Base-by-base conservation (phyloP, 2,797 vertebrate genomes). In the Zenarchopterus dispar region DNA sequence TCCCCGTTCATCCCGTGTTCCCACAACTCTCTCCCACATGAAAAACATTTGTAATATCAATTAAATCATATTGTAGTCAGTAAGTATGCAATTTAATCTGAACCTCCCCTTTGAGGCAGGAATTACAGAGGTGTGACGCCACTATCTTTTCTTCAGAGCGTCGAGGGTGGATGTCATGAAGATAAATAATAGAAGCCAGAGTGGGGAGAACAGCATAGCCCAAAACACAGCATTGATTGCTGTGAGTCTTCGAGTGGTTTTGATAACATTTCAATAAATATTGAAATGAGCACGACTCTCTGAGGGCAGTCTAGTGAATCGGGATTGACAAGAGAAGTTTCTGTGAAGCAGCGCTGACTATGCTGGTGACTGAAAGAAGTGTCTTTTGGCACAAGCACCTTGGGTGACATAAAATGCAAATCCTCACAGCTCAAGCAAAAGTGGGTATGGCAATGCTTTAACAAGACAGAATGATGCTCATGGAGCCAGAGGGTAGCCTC, bases 251-350 rank as follows among this genome's bases (percentile, higher is more conserved):
- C 73, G 84, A 90, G 88, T 80, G 78, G 81, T 79, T 90, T 89
- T 89, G 91, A 91, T 90, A 88, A 89, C 81, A 84, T 88, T 90
- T 92, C 89, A 90, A 90, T 91, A 90, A 91, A 91, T 85, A 92
- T 89, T 91, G 81, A 91, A 91, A 92, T 91, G 80, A 91, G 89
- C 66, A 33, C 6, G 17, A 48, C 67, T 78, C 82, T 85, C 82
- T 7, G 61, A 76, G 80, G 87, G 76, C 56, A 53, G 60, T 62
- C 63, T 4, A 15, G 73, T 60, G 59, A 60, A 60, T 69, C 70
- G 49, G 75, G 79, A 87, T 79, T 77, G 85, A 82, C 70, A 73
- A 68, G 78, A 73, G 49, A 64, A 50, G 75, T 70, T 75, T 71
- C 52, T 70, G 61, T 70, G 55, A 31, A 17, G 56, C 61, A 11